Evolutionary conservation across 2,888 invertebrate species (phyloP).

Genomic region (Pterostichus niger): DNA sequence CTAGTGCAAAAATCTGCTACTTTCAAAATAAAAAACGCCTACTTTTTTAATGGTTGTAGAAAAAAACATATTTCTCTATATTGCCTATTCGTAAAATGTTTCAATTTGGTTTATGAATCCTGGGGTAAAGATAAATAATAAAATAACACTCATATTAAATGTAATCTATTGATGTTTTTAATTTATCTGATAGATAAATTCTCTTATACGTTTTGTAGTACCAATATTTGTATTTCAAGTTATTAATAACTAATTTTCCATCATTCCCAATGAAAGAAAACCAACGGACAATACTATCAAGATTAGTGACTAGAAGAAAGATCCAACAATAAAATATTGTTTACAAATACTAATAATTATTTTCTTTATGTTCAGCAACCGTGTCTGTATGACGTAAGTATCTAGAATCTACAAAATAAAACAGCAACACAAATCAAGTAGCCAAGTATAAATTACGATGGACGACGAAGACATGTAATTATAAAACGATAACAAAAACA

Average conservation of each 20-base stretch:
- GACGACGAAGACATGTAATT: constrained; percentile 31
- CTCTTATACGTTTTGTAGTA: no score
- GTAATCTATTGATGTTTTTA: no score
- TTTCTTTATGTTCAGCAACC: constrained; percentile 27
- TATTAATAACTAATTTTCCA: background rate
- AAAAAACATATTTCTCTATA: no score
- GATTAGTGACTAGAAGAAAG: constrained; percentile 8
- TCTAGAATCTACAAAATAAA: constrained; percentile 9
- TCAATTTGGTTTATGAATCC: no score
- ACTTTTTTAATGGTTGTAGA: no score
- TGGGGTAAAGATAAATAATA: no score
- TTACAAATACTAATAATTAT: constrained; percentile 8
- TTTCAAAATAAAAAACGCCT: no score
- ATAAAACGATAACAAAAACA: constrained; percentile 4
- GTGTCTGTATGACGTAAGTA: constrained; percentile 20
- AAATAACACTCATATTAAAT: no score
- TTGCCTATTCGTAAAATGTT: no score
- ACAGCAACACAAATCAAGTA: background rate
- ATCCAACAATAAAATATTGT: constrained; percentile 30
- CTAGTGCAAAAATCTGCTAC: no score
- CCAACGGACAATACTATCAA: background rate
- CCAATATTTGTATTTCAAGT: no score
- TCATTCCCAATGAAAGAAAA: background rate
- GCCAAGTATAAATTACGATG: constrained; percentile 9
- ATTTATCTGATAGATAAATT: no score